Percentiles rank a stretch among this genome's conserved stretches.
phyloP scores from a whole-genome alignment of 2,797 vertebrate species.

The Acanthornis magna region DNA sequence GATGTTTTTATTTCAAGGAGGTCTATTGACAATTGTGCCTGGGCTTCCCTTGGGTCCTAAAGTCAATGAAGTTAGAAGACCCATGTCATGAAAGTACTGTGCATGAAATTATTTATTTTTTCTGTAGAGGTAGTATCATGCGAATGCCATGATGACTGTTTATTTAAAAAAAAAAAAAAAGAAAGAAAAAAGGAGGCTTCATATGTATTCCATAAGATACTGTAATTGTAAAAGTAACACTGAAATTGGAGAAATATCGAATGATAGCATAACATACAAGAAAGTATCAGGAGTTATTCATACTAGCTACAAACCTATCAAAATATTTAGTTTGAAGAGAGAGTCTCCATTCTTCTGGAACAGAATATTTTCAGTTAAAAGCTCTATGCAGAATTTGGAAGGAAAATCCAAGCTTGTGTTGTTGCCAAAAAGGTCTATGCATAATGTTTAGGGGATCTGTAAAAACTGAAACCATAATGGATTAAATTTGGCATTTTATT shows the following conservation, averaged over 20 bases:
- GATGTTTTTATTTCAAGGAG: constrained; percentile 77
- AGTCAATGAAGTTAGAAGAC: constrained; percentile 61
- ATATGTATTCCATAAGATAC: background rate
- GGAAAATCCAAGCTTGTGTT: background rate
- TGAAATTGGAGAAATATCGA: background rate
- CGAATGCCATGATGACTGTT: constrained; percentile 5
- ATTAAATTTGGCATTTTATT: background rate
- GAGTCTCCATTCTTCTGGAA: background rate
- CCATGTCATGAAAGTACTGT: constrained; percentile 38
- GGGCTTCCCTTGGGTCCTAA: constrained; percentile 62
- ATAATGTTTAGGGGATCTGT: background rate
- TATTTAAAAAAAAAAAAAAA: background rate
- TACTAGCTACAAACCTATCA: background rate
- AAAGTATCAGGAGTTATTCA: background rate
- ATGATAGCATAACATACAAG: background rate
- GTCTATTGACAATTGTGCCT: constrained; percentile 70
- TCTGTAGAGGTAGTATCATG: constrained; percentile 1
- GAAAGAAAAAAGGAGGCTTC: background rate
- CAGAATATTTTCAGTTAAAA: background rate
- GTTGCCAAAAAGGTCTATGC: background rate
- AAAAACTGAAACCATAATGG: background rate
- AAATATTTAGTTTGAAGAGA: background rate
- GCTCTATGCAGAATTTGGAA: background rate
- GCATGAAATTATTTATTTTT: constrained; percentile 66
- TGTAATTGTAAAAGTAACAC: background rate